phyloP scores from a whole-genome alignment of 2,797 vertebrate species.

The Triplophysa bombifrons region DNA sequence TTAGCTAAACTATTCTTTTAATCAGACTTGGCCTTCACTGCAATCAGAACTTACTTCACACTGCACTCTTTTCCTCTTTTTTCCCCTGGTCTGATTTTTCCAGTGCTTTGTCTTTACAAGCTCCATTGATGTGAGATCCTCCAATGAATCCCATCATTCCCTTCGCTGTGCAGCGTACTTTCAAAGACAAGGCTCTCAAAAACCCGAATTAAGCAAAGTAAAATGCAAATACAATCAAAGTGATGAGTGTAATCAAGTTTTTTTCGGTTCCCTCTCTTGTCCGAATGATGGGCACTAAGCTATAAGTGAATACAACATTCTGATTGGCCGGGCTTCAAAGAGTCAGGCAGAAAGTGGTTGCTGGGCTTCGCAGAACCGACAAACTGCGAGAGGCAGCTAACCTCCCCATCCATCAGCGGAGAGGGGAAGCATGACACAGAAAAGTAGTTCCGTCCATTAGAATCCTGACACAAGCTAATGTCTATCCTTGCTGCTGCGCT shows the following conservation, averaged over 20 bases:
- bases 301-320: conserved; percentile 12
- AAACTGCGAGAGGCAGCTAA: conserved; percentile 62
- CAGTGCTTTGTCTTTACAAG: conserved; percentile 19
- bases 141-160: conserved; percentile 21
- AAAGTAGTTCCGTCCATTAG: conserved; percentile 72
- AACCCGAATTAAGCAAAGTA: conserved; percentile 10
- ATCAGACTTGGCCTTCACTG: conserved; percentile 44
- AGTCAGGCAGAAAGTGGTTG: conserved; percentile 52
- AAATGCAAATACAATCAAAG: conserved; percentile 45
- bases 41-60: conserved; percentile 27
- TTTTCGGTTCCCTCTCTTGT: conserved; percentile 29
- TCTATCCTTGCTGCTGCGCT: conserved; percentile 51
- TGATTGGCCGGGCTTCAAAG: conserved; percentile 50
- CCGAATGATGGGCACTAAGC: conserved; percentile 38
- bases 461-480: conserved; percentile 63
- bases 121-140: conserved; percentile 10
- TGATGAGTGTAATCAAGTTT: conserved; percentile 35
- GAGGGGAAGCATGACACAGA: conserved; percentile 67
- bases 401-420: conserved; percentile 68
- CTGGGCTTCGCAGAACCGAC: conserved; percentile 52
- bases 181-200: conserved; percentile 27
- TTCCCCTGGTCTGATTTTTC: conserved; percentile 18
- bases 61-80: conserved; percentile 2
- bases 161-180: conserved; percentile 3
- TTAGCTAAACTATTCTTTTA: conserved; percentile 2